Percentiles rank a stretch among this genome's conserved stretches.
Evolutionary conservation across 2,888 invertebrate genomes (phyloP).

Genomic region (Laothoe populi): DNA sequence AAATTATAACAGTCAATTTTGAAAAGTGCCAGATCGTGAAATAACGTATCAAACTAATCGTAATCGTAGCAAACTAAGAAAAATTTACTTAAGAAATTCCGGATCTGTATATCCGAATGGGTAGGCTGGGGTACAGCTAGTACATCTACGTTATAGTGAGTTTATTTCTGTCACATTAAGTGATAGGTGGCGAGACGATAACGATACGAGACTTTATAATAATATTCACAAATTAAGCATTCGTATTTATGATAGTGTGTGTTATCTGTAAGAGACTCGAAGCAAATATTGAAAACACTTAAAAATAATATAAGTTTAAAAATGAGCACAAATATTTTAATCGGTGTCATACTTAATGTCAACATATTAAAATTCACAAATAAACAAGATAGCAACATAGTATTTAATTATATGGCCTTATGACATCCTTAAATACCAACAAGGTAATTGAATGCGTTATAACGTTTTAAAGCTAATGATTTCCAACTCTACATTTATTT

Average conservation of each 20-base stretch:
- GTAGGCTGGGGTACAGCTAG: too few species aligned
- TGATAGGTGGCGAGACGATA: too few species aligned
- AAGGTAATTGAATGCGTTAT: background rate
- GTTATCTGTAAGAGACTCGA: background rate
- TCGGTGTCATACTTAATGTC: constrained; percentile 5
- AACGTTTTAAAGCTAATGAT: background rate
- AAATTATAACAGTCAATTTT: background rate
- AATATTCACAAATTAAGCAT: background rate
- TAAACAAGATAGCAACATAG: background rate
- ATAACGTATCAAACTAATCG: too few species aligned
- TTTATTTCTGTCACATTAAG: too few species aligned
- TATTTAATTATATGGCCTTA: background rate
- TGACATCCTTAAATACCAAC: constrained; percentile 17
- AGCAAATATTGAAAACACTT: constrained; percentile 7
- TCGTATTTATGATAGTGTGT: background rate
- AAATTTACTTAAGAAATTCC: background rate
- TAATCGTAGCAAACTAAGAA: background rate
- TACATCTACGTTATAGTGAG: too few species aligned
- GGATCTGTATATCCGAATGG: too few species aligned
- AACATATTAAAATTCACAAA: background rate
- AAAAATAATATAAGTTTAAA: background rate
- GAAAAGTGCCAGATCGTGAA: background rate
- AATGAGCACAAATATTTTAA: constrained; percentile 6
- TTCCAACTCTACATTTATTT: background rate
- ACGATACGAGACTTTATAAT: background rate